Percentiles rank a stretch among this genome's conserved stretches.
These are phyloP conservation scores for Temnothorax unifasciatus DNA, from an alignment of 2,888 invertebrate species.

Conservation along the genomic window DNA sequence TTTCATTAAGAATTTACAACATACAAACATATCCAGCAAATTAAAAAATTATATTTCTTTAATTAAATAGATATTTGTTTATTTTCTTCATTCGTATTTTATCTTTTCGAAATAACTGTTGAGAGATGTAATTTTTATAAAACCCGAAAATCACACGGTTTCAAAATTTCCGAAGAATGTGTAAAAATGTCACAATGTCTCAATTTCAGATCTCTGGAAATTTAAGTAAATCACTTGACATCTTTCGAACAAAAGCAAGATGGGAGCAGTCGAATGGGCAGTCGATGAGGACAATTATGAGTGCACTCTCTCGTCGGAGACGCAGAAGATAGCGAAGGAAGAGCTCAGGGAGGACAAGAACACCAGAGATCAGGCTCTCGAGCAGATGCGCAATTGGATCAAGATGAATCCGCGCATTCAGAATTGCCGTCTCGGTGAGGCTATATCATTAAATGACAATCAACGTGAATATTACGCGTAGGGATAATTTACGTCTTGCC, in stretches of 20 bases:
- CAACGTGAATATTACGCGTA: not conserved
- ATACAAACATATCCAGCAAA: not conserved
- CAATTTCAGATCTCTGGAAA: slow-evolving; percentile 12
- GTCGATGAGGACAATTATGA: slow-evolving; percentile 90
- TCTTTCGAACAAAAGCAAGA: slow-evolving; percentile 57
- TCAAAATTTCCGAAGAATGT: not conserved
- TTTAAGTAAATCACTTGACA: slow-evolving; percentile 6
- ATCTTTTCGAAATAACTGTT: not conserved
- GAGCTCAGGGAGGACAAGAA: slow-evolving; percentile 91
- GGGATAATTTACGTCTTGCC: not conserved
- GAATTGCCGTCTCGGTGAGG: slow-evolving; percentile 90
- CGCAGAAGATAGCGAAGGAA: slow-evolving; percentile 89
- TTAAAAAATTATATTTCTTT: not conserved
- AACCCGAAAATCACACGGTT: not conserved
- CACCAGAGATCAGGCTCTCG: slow-evolving; percentile 89
- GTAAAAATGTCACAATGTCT: not conserved
- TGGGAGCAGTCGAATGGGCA: slow-evolving; percentile 86
- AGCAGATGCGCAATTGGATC: slow-evolving; percentile 91
- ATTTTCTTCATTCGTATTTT: not conserved
- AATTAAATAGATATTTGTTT: not conserved
- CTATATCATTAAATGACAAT: not conserved
- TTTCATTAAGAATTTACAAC: not conserved
- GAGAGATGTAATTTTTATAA: not conserved
- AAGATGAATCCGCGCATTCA: slow-evolving; percentile 90
- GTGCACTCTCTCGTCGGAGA: slow-evolving; percentile 89